Conservation (phyloP, 2,888 invertebrate genomes). For the Acleris cristana region DNA sequence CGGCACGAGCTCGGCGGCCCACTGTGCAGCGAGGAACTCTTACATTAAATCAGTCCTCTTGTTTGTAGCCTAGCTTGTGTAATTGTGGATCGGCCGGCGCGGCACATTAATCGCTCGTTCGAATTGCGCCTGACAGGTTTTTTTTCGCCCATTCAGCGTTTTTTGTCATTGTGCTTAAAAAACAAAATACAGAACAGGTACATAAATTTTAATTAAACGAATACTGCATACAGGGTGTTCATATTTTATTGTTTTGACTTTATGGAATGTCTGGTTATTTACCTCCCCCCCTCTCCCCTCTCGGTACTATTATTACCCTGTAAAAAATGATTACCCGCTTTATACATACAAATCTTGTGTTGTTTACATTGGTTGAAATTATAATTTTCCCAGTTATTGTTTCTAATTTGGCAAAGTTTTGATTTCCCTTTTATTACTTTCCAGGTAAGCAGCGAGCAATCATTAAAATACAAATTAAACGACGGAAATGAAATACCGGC, state of each 20-base stretch:
- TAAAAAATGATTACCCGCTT: too few species aligned
- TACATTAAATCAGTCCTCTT: constrained; percentile 8
- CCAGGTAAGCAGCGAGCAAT: constrained; percentile 45
- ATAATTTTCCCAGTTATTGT: not conserved
- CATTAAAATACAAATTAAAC: constrained; percentile 55
- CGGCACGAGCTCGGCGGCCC: too few species aligned
- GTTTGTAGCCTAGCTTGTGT: constrained; percentile 20
- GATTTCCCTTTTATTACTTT: constrained; percentile 36
- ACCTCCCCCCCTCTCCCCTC: too few species aligned
- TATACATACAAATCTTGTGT: too few species aligned
- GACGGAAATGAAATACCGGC: constrained; percentile 70
- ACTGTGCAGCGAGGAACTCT: too few species aligned
- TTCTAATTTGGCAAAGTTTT: not conserved
- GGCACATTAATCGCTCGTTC: constrained; percentile 33
- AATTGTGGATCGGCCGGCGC: constrained; percentile 27
- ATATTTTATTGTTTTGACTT: not conserved
- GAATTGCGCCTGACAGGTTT: constrained; percentile 37
- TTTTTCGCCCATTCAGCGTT: constrained; percentile 30
- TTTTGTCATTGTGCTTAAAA: constrained; percentile 33
- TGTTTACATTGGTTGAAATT: too few species aligned
- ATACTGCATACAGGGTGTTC: constrained; percentile 13
- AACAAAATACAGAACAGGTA: constrained; percentile 36
- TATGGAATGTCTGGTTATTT: not conserved
- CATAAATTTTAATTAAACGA: constrained; percentile 33
- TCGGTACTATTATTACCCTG: too few species aligned